phyloP scores from a whole-genome alignment of 2,797 vertebrate genomes.

The Darevskia nairensis region DNA sequence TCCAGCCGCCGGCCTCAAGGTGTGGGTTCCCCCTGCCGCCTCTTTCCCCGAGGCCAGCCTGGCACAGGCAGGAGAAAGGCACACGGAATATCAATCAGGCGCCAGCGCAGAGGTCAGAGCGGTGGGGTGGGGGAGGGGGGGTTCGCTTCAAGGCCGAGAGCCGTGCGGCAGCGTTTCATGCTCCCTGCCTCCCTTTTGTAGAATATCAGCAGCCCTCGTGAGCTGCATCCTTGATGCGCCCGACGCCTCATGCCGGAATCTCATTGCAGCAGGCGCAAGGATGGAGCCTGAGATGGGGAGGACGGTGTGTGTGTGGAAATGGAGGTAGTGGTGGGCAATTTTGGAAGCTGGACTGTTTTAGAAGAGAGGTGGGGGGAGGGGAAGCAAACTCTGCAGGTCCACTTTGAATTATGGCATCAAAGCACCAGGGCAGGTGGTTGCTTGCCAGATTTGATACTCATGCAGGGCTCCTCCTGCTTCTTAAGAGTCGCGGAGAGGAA shows the following conservation, averaged over 20 bases:
- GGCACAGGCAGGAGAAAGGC: background rate
- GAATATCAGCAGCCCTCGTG: constrained; percentile 5
- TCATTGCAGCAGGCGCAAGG: background rate
- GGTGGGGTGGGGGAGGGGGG: background rate
- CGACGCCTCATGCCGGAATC: background rate
- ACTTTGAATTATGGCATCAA: background rate
- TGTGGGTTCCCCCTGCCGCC: background rate
- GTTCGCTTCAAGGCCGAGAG: background rate
- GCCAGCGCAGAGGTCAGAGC: constrained; percentile 9
- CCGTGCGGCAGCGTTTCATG: background rate
- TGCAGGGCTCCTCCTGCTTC: background rate
- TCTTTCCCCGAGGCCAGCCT: background rate
- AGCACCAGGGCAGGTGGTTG: background rate
- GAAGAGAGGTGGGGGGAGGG: no score
- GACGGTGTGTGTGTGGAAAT: background rate
- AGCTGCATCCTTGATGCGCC: constrained; percentile 21
- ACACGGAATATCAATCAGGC: constrained; percentile 18
- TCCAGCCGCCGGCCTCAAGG: background rate
- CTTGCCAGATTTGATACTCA: background rate
- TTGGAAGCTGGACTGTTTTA: background rate
- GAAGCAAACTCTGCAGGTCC: background rate
- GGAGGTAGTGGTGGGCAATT: background rate
- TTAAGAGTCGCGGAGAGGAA: no score
- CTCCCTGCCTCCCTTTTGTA: constrained; percentile 7
- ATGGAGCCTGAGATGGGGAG: no score